Conservation (phyloP, 2,888 invertebrate species). For the Serrognathus titanus region DNA sequence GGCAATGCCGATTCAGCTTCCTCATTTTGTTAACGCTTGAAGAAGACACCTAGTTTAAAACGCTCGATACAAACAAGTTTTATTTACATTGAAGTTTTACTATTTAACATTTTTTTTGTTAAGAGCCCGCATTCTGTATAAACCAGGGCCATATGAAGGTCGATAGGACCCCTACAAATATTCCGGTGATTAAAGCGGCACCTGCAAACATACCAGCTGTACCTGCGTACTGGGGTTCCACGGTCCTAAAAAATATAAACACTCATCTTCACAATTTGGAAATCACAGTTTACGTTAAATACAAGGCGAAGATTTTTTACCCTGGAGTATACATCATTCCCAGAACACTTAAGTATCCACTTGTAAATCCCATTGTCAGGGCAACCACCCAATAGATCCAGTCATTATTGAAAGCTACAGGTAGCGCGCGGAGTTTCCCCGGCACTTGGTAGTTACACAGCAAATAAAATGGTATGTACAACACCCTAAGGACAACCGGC, state of each 20-base stretch:
- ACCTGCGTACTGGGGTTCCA: constrained; percentile 73
- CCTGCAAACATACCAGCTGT: constrained; percentile 96
- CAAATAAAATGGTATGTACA: constrained; percentile 86
- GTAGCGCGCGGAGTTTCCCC: constrained; percentile 55
- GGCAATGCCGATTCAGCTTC: no score
- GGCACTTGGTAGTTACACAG: constrained; percentile 82
- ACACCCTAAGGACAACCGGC: constrained; percentile 65
- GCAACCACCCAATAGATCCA: constrained; percentile 75
- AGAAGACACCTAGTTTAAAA: no score
- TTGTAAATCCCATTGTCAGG: constrained; percentile 76
- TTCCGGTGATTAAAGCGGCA: constrained; percentile 86
- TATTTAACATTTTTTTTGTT: constrained; percentile 37
- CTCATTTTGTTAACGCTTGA: no score
- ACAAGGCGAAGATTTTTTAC: constrained; percentile 67
- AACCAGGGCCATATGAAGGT: constrained; percentile 65
- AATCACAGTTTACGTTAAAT: constrained; percentile 51
- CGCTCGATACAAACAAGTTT: constrained; percentile 18
- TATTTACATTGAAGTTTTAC: constrained; percentile 35
- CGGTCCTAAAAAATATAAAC: constrained; percentile 57
- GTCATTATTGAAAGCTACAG: constrained; percentile 73
- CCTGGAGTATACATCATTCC: constrained; percentile 91
- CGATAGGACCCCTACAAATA: constrained; percentile 77
- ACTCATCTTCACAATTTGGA: no score
- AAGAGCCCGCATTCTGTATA: not conserved
- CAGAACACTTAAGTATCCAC: constrained; percentile 89